Base-by-base conservation (phyloP, 2,888 invertebrate species). In the Strigamia maritima region DNA sequence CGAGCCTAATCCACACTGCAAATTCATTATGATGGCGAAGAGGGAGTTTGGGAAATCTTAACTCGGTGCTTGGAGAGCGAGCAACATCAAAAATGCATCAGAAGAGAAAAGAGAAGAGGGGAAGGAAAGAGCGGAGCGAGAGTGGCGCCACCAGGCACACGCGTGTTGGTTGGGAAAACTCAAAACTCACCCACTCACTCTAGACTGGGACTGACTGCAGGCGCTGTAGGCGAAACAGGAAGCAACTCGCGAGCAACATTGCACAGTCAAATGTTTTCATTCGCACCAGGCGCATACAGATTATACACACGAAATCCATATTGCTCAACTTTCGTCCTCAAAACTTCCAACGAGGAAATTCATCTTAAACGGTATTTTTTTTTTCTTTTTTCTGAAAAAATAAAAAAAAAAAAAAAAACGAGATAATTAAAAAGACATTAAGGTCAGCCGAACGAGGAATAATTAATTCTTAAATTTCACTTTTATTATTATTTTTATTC, bases 1-100 rank as follows among this genome's bases (percentile, higher is more conserved):
- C 28, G 28, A 70, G 70, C 70, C 70, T 70, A 70, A 70, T 70
- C 70, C 70, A 70, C 70, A 70, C 70, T 70, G 26, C 70, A 70
- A 70, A 70, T 70, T 70, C 70, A 70, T 70, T 70, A 70, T 70
- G 70, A 70, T 70, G 70, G 28, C 12, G 70, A 28, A 24, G 70
- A 70, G 70, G 70, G 70, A 70, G 70, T 28, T 24, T 70, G 70
- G 70, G 26, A 70, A 70, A 70, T 70, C 70, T 70, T 70, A 70
- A 70, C 70, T 28, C 70, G 70, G 70, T 70, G 70, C 70, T 70
- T 70, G 70, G 70, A 70, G 70, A 28, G 70, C 3, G 24, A 70
- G 26, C 28, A 28, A 70, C 70, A 70, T 70, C 70, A 70, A 70
- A 70, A 70, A 70, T 70, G 70, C 70, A 70, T 70, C 70, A 70